A percentile compares a stretch with the other conserved stretches of the same genome.
These are phyloP conservation scores for Sarotherodon lohbergeri DNA, from an alignment of 2,113 vertebrate species.

Conservation along the genomic window DNA sequence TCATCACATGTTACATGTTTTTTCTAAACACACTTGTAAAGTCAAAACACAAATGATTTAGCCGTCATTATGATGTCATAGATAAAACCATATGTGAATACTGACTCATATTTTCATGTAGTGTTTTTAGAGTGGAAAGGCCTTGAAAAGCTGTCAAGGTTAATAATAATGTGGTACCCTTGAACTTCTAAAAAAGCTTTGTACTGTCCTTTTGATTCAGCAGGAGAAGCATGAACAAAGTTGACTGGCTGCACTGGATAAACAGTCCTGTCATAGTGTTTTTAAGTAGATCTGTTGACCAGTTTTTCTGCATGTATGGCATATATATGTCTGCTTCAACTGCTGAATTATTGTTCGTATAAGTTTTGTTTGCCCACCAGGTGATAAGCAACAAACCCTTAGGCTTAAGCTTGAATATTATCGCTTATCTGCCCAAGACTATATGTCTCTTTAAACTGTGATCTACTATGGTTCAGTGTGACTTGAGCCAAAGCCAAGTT, in stretches of 20 bases:
- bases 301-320: not conserved
- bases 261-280: not conserved
- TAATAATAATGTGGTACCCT: not conserved
- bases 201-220: not conserved
- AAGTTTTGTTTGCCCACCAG: not conserved
- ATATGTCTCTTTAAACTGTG: not conserved
- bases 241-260: not conserved
- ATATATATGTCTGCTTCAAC: not conserved
- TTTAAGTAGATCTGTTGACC: not conserved
- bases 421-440: not conserved
- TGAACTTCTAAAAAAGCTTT: not conserved
- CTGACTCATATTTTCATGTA: not conserved
- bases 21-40: not conserved
- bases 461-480: not conserved
- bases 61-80: not conserved
- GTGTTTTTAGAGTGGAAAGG: not conserved
- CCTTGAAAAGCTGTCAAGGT: not conserved
- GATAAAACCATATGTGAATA: not conserved
- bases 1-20: not conserved
- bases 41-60: not conserved
- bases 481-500: not conserved
- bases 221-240: not conserved
- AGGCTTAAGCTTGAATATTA: not conserved
- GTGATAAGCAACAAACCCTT: rapidly evolving
- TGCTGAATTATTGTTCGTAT: not conserved